phyloP scores from a whole-genome alignment of 2,888 invertebrate genomes.

The Malthinus flaveolus region DNA sequence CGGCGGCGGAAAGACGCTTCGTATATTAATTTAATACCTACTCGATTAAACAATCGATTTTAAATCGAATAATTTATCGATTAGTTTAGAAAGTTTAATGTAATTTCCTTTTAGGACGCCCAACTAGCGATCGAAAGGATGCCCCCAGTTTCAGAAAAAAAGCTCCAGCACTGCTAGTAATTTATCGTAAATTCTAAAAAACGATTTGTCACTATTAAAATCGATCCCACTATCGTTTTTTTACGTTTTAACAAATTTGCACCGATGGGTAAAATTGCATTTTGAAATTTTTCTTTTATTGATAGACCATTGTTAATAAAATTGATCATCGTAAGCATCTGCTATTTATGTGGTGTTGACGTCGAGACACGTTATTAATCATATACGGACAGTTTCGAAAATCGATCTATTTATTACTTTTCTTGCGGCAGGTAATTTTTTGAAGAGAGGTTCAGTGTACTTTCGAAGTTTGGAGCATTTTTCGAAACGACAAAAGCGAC shows the following conservation, averaged over 20 bases:
- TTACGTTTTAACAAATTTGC: slow-evolving; percentile 32
- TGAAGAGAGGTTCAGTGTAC: slow-evolving; percentile 17
- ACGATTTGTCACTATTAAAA: slow-evolving; percentile 42
- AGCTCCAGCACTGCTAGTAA: too few species aligned
- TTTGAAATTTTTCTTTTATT: slow-evolving; percentile 10
- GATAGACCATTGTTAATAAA: slow-evolving; percentile 17
- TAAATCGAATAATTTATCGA: too few species aligned
- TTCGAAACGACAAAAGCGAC: background rate
- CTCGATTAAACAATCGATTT: too few species aligned
- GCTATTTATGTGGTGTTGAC: slow-evolving; percentile 22
- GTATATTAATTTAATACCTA: too few species aligned
- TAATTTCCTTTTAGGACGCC: too few species aligned
- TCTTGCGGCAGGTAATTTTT: slow-evolving; percentile 26
- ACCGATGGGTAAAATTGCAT: slow-evolving; percentile 16
- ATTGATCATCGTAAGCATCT: slow-evolving; percentile 26
- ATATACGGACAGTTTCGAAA: slow-evolving; percentile 22
- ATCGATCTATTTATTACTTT: slow-evolving; percentile 27
- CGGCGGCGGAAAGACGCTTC: too few species aligned
- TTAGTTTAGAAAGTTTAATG: too few species aligned
- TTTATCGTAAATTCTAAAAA: slow-evolving; percentile 27
- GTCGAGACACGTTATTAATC: slow-evolving; percentile 28
- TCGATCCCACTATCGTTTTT: slow-evolving; percentile 21
- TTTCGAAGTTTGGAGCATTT: slow-evolving; percentile 9
- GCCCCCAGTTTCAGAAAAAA: too few species aligned
- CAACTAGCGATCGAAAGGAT: too few species aligned